These are phyloP conservation scores for Chiridota heheva DNA, from an alignment of 35 echinoderm and acorn worm species.

Conservation along the genomic window DNA sequence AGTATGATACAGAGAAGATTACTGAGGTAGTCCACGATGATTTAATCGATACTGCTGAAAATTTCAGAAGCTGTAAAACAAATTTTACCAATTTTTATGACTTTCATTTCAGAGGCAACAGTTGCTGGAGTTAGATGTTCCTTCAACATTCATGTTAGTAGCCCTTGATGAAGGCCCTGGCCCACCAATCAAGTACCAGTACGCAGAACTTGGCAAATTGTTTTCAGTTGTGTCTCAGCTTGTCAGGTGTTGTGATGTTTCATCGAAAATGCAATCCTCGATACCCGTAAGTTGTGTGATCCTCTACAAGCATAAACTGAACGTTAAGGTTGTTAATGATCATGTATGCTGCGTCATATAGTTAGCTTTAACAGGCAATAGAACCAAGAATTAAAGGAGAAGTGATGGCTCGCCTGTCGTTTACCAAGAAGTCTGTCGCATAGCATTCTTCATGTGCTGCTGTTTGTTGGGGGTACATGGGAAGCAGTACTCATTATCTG, in stretches of 20 bases:
- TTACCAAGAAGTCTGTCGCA: too few relatives aligned
- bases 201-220: constrained; percentile 93
- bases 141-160: constrained; percentile 95
- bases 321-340: neutral
- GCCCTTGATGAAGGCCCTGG: constrained; percentile 95
- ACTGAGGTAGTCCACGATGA: too few relatives aligned
- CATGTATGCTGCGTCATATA: neutral
- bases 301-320: neutral
- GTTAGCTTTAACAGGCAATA: neutral
- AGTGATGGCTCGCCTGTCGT: too few relatives aligned
- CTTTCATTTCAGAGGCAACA: constrained; percentile 94
- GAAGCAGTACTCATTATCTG: too few relatives aligned
- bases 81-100: too few relatives aligned
- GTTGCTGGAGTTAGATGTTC: constrained; percentile 86
- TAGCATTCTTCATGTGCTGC: too few relatives aligned
- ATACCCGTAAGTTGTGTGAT: constrained; percentile 42
- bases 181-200: constrained; percentile 99
- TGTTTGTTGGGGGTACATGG: too few relatives aligned
- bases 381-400: neutral
- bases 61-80: too few relatives aligned
- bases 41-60: too few relatives aligned
- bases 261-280: constrained; percentile 77
- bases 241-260: constrained; percentile 91
- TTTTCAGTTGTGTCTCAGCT: constrained; percentile 94
- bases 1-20: too few relatives aligned